Percentiles rank a stretch among this genome's conserved stretches.
phyloP scores from a whole-genome alignment of 2,113 vertebrate species.

The Nerophis lumbriciformis region DNA sequence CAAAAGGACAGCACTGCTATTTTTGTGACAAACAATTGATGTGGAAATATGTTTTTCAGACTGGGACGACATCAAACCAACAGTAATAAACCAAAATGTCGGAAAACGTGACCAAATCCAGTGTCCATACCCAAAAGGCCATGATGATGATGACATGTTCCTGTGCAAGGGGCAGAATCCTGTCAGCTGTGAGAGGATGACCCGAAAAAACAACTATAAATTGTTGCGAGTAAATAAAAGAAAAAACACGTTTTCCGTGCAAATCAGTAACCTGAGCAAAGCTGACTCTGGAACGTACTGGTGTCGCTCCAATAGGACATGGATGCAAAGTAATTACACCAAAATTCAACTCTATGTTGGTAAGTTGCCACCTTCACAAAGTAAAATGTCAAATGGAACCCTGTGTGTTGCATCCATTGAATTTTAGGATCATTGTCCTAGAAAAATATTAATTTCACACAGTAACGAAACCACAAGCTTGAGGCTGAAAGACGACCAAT shows the following conservation, averaged over 20 bases:
- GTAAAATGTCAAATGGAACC: background rate
- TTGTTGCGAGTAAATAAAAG: slow-evolving; percentile 13
- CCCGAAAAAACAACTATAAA: background rate
- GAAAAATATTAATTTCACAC: too few relatives aligned
- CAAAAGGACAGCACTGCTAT: too few relatives aligned
- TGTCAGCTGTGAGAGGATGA: slow-evolving; percentile 8
- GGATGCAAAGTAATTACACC: background rate
- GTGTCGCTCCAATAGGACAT: slow-evolving; percentile 19
- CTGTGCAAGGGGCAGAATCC: slow-evolving; percentile 31
- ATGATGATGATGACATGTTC: background rate
- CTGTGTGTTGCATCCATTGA: background rate
- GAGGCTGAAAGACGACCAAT: too few relatives aligned
- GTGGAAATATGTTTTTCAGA: slow-evolving; percentile 17
- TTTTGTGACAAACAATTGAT: too few relatives aligned
- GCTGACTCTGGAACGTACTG: slow-evolving; percentile 51
- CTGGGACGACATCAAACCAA: background rate
- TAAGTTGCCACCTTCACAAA: slow-evolving; percentile 8
- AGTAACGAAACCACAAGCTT: too few relatives aligned
- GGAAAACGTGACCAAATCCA: background rate
- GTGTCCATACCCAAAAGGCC: slow-evolving; percentile 1
- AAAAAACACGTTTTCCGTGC: slow-evolving; percentile 20
- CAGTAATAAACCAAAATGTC: accelerated
- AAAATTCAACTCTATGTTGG: slow-evolving; percentile 6
- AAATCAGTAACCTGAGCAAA: slow-evolving; percentile 10
- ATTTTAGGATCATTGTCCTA: too few relatives aligned